Conservation (phyloP, 2,113 vertebrate species). For the Turnix velox region DNA sequence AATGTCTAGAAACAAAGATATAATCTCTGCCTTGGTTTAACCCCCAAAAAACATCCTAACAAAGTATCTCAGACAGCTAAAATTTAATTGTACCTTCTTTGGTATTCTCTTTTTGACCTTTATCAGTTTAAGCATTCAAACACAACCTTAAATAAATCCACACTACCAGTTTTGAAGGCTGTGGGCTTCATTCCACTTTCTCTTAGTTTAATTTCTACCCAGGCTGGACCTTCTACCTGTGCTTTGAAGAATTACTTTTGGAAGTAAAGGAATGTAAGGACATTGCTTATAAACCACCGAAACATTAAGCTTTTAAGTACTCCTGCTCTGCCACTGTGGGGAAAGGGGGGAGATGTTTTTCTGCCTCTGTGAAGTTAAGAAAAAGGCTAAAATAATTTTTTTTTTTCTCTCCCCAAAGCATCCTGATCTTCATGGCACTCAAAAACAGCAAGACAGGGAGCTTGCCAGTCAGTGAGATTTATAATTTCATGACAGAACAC, state of each 20-base stretch:
- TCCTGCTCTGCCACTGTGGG: neutral
- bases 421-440: constrained; percentile 98
- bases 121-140: neutral
- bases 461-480: constrained; percentile 97
- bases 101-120: neutral
- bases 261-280: neutral
- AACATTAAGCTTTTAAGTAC: neutral
- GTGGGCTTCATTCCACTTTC: neutral
- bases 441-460: constrained; percentile 96
- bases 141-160: neutral
- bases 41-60: neutral
- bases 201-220: neutral
- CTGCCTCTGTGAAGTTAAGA: neutral
- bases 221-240: neutral
- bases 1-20: neutral
- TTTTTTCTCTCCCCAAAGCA: constrained; percentile 74
- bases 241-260: neutral
- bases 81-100: neutral
- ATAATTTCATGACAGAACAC: constrained; percentile 98
- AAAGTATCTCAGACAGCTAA: neutral
- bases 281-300: neutral
- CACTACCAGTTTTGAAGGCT: neutral
- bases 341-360: fast-evolving
- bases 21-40: neutral
- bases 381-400: neutral